A percentile compares a stretch with the other conserved stretches of the same genome.
Conservation (phyloP, 2,888 invertebrate species). For the Phorcus lineatus region DNA sequence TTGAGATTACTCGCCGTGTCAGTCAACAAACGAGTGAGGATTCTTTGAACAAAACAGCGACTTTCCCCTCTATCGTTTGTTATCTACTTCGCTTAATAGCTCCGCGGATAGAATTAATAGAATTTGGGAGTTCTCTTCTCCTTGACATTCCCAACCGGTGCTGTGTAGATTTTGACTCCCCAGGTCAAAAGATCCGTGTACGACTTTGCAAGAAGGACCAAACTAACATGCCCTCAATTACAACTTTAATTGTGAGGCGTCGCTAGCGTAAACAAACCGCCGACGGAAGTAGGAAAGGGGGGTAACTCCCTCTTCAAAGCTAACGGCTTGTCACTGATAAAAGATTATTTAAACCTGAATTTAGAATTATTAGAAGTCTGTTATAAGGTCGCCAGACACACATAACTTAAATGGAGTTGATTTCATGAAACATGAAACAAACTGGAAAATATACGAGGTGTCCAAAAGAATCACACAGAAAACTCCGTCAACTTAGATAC, state of each 20-base stretch:
- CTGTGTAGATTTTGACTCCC: constrained; percentile 6
- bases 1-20: not conserved
- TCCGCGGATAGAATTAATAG: constrained; percentile 6
- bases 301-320: constrained; percentile 3
- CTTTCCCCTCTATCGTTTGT: not conserved
- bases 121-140: constrained; percentile 1
- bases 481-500: too few species aligned
- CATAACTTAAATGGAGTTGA: too few species aligned
- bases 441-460: too few species aligned
- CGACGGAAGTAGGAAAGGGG: not conserved
- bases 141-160: constrained; percentile 7
- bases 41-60: constrained; percentile 4
- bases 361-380: too few species aligned
- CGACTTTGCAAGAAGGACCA: not conserved
- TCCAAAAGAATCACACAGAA: too few species aligned
- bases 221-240: constrained; percentile 10
- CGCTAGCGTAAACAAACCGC: not conserved
- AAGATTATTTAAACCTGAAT: too few species aligned
- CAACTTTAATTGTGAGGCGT: not conserved
- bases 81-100: not conserved
- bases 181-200: constrained; percentile 1
- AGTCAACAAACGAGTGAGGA: not conserved
- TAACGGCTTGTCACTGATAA: too few species aligned
- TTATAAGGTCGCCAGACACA: too few species aligned
- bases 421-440: too few species aligned